Percentiles rank a stretch among this genome's conserved stretches.
phyloP scores from a whole-genome alignment of 2,113 vertebrate genomes.

The Elachura formosa region DNA sequence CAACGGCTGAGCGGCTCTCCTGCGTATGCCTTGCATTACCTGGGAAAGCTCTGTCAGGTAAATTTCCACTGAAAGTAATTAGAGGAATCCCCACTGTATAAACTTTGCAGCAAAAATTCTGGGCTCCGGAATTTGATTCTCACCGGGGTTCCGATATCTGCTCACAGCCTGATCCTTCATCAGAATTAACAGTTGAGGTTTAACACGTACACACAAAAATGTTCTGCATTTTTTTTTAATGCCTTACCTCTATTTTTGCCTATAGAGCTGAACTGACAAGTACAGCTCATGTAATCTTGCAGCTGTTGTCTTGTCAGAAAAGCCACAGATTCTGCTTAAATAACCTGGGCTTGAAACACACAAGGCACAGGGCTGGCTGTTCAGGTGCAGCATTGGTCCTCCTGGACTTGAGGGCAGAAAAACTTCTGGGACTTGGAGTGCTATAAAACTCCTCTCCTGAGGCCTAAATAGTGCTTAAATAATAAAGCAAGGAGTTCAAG shows the following conservation, averaged over 20 bases:
- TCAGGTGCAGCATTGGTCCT: not conserved
- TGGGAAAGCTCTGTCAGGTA: constrained; percentile 63
- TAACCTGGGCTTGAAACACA: not conserved
- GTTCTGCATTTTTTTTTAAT: constrained; percentile 18
- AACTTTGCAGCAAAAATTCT: constrained; percentile 45
- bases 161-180: constrained; percentile 40
- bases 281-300: not conserved
- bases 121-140: constrained; percentile 50
- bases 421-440: not conserved
- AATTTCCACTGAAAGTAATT: constrained; percentile 77
- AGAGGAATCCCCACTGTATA: constrained; percentile 66
- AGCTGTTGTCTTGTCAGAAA: not conserved
- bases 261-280: constrained; percentile 2
- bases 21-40: constrained; percentile 36
- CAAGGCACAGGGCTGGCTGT: not conserved
- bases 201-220: not conserved
- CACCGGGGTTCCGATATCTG: constrained; percentile 50
- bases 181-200: constrained; percentile 17
- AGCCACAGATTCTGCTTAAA: not conserved
- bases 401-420: not conserved
- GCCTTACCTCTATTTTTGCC: not conserved
- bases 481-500: not conserved
- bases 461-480: not conserved
- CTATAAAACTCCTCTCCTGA: not conserved
- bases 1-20: constrained; percentile 46